These are phyloP conservation scores for Rachycentron canadum DNA, from an alignment of 2,797 vertebrate species.

Conservation along the genomic window DNA sequence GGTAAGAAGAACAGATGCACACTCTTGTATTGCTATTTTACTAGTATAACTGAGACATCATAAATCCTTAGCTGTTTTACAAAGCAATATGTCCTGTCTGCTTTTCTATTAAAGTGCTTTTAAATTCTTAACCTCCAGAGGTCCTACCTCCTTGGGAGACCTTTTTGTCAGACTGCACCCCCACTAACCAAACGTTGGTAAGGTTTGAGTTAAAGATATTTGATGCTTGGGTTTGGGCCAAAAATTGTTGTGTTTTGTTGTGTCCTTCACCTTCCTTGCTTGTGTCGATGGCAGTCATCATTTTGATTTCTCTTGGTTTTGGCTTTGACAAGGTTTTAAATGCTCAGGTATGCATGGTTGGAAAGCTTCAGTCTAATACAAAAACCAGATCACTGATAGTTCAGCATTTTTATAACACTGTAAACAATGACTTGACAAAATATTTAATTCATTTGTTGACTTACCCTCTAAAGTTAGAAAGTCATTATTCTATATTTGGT, in stretches of 20 bases:
- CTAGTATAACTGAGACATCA: neutral
- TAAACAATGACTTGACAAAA: neutral
- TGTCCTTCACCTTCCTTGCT: too few relatives aligned
- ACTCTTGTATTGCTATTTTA: neutral
- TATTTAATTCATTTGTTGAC: slow-evolving; percentile 8
- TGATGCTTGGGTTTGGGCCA: neutral
- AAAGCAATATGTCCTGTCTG: neutral
- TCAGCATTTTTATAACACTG: neutral
- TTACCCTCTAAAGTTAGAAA: neutral
- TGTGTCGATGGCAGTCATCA: neutral
- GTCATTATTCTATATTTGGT: neutral
- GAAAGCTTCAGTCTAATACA: slow-evolving; percentile 4
- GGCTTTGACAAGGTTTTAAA: neutral
- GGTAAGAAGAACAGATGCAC: slow-evolving; percentile 7
- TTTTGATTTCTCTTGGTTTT: neutral
- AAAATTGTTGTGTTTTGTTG: too few relatives aligned
- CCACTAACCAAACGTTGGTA: neutral
- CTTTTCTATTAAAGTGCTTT: too few relatives aligned
- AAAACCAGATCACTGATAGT: neutral
- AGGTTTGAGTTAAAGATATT: neutral
- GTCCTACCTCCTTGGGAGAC: too few relatives aligned
- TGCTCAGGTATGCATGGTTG: slow-evolving; percentile 1
- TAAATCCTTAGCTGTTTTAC: slow-evolving; percentile 1
- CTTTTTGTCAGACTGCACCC: too few relatives aligned
- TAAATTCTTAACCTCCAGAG: neutral